These are phyloP conservation scores for Drosophila yakuba DNA, from an alignment of 1,140 invertebrate genomes.

Conservation along the genomic window DNA sequence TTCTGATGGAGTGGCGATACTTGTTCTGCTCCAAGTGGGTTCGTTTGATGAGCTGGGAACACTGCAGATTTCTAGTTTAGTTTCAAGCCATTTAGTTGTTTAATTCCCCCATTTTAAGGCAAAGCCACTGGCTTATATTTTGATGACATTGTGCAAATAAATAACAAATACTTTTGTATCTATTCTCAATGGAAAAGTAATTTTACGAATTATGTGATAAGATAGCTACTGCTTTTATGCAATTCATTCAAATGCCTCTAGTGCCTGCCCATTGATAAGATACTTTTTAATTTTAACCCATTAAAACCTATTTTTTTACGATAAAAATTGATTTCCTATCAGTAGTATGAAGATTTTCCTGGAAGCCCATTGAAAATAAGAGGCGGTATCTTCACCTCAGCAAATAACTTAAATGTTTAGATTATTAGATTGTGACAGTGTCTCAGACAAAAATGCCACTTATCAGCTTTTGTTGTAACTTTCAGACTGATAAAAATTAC, in stretches of 20 bases:
- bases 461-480: slow-evolving; percentile 2
- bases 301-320: neutral
- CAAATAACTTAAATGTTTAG: neutral
- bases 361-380: neutral
- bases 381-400: neutral
- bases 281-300: neutral
- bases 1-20: slow-evolving; percentile 71
- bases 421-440: neutral
- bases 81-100: no score
- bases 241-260: neutral
- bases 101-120: no score
- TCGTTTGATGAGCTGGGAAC: slow-evolving; percentile 1
- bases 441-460: neutral
- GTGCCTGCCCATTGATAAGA: neutral
- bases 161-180: no score
- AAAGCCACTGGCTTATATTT: no score
- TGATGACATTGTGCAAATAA: no score
- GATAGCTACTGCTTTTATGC: neutral
- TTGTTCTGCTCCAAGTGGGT: slow-evolving; percentile 29
- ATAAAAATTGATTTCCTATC: neutral
- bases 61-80: neutral
- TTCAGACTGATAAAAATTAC: neutral
- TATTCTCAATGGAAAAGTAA: neutral
- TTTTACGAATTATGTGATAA: neutral
- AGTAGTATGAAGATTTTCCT: neutral